Percentiles rank a stretch among this genome's conserved stretches.
phyloP scores from a whole-genome alignment of 2,888 invertebrate species.

The Platerodrilus igneus region DNA sequence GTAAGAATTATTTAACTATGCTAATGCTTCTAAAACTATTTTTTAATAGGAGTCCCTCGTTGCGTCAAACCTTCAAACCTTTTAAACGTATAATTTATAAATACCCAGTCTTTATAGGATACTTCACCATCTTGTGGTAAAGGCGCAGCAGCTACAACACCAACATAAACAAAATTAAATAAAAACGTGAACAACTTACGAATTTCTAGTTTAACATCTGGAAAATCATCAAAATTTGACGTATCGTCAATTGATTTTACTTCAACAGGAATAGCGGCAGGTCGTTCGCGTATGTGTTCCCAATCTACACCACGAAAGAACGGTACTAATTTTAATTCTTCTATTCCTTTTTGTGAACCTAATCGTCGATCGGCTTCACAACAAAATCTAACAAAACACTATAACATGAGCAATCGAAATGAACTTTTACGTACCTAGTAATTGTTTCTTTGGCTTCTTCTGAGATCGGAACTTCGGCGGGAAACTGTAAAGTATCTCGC shows the following conservation, averaged over 20 bases:
- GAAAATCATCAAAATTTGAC: constrained; percentile 99
- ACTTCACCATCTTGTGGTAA: constrained; percentile 86
- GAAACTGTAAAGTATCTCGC: constrained; percentile 97
- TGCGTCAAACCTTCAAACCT: constrained; percentile 97
- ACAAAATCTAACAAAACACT: constrained; percentile 68
- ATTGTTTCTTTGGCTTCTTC: constrained; percentile 96
- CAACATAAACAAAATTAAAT: constrained; percentile 10
- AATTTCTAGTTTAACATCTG: constrained; percentile 97
- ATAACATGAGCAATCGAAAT: background rate
- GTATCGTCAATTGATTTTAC: constrained; percentile 99
- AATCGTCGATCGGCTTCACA: constrained; percentile 92
- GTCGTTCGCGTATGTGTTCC: constrained; percentile 97
- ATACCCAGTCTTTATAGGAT: constrained; percentile 98
- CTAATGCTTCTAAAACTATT: constrained; percentile 47
- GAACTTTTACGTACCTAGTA: constrained; percentile 53
- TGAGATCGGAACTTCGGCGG: constrained; percentile 98
- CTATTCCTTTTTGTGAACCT: constrained; percentile 85
- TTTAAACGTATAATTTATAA: constrained; percentile 99
- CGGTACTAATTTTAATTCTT: constrained; percentile 86
- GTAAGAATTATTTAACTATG: background rate
- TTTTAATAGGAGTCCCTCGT: constrained; percentile 77
- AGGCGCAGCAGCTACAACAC: constrained; percentile 76
- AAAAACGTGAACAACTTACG: constrained; percentile 64
- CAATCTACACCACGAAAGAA: constrained; percentile 99
- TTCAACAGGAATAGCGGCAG: constrained; percentile 96